These are phyloP conservation scores for Struthidea cinerea DNA, from an alignment of 2,113 vertebrate species.

Conservation along the genomic window DNA sequence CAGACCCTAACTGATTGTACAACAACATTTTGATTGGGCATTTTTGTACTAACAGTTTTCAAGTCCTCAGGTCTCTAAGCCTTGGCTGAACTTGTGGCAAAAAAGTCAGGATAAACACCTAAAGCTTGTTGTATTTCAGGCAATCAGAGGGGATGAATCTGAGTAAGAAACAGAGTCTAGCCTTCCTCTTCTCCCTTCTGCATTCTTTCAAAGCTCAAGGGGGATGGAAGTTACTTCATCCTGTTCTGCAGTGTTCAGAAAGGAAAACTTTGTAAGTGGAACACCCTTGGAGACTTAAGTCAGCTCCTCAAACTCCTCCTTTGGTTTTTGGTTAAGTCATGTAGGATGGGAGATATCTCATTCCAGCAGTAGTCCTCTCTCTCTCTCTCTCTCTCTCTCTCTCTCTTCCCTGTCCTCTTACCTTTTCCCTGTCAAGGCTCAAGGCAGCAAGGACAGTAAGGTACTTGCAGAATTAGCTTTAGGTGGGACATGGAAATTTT, in stretches of 20 bases:
- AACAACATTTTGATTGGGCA: not conserved
- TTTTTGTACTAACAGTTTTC: not conserved
- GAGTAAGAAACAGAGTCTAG: not conserved
- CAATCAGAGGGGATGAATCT: not conserved
- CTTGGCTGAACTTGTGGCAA: not conserved
- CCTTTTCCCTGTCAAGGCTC: not conserved
- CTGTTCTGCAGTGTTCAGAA: not conserved
- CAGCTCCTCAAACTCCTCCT: not conserved
- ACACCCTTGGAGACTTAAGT: not conserved
- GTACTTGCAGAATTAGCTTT: not conserved
- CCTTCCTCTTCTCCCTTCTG: not conserved
- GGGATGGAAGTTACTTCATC: not conserved
- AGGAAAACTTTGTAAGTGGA: not conserved
- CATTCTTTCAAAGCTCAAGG: not conserved
- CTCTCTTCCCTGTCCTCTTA: accelerated
- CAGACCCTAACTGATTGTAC: not conserved
- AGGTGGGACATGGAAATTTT: not conserved
- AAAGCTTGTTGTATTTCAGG: not conserved
- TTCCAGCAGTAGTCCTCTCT: not conserved
- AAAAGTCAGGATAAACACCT: not conserved
- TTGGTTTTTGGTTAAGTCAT: not conserved
- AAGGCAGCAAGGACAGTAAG: not conserved
- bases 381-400: too few relatives aligned
- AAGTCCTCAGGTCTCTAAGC: not conserved
- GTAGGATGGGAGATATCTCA: not conserved